Percentiles rank a stretch among this genome's conserved stretches.
These are phyloP conservation scores for Tetramorium bicarinatum DNA, from an alignment of 2,888 invertebrate genomes.

Conservation along the genomic window DNA sequence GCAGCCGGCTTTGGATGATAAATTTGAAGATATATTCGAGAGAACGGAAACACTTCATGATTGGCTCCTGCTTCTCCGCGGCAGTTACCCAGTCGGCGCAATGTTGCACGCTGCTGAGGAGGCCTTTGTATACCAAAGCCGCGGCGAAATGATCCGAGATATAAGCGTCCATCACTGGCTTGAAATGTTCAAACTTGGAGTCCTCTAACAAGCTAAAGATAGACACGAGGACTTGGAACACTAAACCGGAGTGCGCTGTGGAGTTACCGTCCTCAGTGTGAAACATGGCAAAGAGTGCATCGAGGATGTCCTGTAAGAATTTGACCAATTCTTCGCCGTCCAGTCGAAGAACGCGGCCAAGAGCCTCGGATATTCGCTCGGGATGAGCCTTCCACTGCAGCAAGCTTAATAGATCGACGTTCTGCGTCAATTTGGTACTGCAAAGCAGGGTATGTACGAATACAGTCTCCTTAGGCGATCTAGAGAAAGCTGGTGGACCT, in stretches of 20 bases:
- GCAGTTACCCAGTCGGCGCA: constrained; percentile 95
- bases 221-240: constrained; percentile 96
- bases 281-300: constrained; percentile 97
- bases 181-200: constrained; percentile 97
- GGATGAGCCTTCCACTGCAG: constrained; percentile 97
- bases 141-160: constrained; percentile 98
- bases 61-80: constrained; percentile 95
- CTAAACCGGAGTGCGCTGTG: constrained; percentile 95
- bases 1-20: constrained; percentile 94
- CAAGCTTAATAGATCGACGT: constrained; percentile 95
- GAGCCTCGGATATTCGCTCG: constrained; percentile 94
- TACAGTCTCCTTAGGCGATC: constrained; percentile 95
- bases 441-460: constrained; percentile 94
- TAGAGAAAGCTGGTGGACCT: constrained; percentile 88
- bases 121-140: constrained; percentile 96
- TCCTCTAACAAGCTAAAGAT: constrained; percentile 97
- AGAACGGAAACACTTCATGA: constrained; percentile 96
- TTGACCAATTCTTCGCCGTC: constrained; percentile 96
- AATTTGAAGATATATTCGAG: constrained; percentile 97
- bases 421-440: constrained; percentile 98
- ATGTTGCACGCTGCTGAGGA: constrained; percentile 95
- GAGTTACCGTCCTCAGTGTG: constrained; percentile 97
- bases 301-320: constrained; percentile 97
- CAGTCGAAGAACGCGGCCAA: constrained; percentile 93
- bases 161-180: constrained; percentile 97